A percentile compares a stretch with the other conserved stretches of the same genome.
phyloP scores from a whole-genome alignment of 2,113 vertebrate species.

The Romanogobio albipinnatus region DNA sequence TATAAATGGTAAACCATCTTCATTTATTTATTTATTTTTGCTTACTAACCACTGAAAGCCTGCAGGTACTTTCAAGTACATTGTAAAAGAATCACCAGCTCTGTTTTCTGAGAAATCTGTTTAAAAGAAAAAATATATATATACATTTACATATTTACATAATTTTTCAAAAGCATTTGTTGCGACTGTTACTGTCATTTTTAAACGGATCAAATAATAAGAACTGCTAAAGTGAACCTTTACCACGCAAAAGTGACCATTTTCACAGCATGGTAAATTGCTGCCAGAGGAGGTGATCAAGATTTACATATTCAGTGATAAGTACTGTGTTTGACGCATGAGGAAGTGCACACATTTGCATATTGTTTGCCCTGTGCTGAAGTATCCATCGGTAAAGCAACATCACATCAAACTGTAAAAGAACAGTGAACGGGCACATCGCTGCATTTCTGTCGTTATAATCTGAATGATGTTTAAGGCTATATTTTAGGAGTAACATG shows the following conservation, averaged over 20 bases:
- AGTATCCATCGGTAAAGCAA: constrained; percentile 58
- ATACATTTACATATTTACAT: no score
- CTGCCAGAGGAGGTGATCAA: constrained; percentile 47
- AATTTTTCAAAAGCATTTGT: no score
- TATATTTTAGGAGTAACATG: not conserved
- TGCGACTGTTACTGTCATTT: no score
- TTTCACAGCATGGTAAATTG: not conserved
- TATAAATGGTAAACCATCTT: no score
- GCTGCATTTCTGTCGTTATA: not conserved
- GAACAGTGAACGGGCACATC: not conserved
- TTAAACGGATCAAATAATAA: not conserved
- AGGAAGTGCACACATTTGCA: constrained; percentile 70
- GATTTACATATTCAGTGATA: constrained; percentile 70
- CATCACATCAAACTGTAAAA: not conserved
- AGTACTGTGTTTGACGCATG: constrained; percentile 53
- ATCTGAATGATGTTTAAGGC: not conserved
- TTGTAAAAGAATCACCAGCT: no score
- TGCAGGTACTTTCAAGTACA: no score
- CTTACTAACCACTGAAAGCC: no score
- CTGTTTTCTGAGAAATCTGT: no score
- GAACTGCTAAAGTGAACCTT: not conserved
- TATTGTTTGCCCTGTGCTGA: constrained; percentile 60
- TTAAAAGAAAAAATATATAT: no score
- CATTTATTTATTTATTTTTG: no score
- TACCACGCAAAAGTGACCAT: not conserved